Conservation (phyloP, 2,797 vertebrate species). For the Aotus griseimembra region DNA sequence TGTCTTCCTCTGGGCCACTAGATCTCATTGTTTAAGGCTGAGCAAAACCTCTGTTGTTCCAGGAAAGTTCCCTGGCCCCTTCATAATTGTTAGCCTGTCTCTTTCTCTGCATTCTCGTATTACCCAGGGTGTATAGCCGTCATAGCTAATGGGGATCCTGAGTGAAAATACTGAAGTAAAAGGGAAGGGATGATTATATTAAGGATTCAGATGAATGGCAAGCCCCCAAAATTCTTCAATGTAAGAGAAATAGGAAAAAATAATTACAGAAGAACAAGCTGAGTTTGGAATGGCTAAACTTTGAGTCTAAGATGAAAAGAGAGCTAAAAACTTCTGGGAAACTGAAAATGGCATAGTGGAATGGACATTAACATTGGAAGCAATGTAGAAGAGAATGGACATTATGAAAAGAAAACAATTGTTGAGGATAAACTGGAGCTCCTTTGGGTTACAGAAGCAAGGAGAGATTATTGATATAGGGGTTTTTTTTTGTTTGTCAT, state of each 20-base stretch:
- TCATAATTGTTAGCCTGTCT: neutral
- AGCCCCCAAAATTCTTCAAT: neutral
- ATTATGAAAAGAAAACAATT: neutral
- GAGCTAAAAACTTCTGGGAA: neutral
- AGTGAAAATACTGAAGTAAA: neutral
- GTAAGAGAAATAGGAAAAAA: neutral
- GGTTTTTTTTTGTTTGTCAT: neutral
- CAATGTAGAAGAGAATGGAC: neutral
- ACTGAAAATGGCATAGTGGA: neutral
- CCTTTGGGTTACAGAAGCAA: neutral
- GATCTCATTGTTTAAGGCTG: neutral
- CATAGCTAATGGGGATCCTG: neutral
- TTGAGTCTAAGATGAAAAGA: neutral
- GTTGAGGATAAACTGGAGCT: neutral
- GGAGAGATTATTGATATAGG: neutral
- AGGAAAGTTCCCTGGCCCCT: neutral
- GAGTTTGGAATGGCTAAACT: neutral
- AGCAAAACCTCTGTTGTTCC: rapidly evolving
- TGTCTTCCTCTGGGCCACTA: neutral
- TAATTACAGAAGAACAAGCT: neutral
- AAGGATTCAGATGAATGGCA: neutral
- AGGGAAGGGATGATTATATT: neutral
- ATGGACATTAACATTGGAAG: neutral
- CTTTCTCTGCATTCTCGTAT: neutral
- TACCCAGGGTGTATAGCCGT: neutral